Evolutionary conservation across 2,797 vertebrate genomes (phyloP), one percentile per base, ranked within the genome.

Genomic region (Dromococcyx pavoninus): DNA sequence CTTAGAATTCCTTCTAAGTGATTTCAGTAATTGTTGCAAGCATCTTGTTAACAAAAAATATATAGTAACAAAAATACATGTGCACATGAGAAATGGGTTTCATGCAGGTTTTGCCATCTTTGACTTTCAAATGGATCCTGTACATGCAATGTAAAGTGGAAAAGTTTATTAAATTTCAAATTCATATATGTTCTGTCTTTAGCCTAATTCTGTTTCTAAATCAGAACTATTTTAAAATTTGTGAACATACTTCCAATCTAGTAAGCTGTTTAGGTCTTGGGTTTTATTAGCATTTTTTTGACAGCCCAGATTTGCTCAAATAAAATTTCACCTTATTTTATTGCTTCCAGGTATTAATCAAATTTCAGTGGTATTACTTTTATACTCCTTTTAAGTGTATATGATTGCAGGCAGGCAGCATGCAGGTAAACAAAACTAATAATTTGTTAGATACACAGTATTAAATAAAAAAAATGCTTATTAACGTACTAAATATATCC

Each of bases 271-370:
- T 57, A 86, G 43, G 19, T 46, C 46, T 50, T 41, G 14, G 1
- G 37, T 84, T 65, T 69, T 13, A 77, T 41, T 33, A 50, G 7
- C 21, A 60, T 32, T 78, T 30, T 92, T 81, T 58, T 92, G 96
- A 91, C 56, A 95, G 77, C 87, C 74, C 86, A 95, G 91, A 93
- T 96, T 94, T 90, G 73, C 53, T 73, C 93, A 96, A 96, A 95
- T 46, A 56, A 93, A 64, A n/a, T 48, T 95, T 94, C 54, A 43
- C 46, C 64, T 92, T 81, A 74, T 56, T 96, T 72, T 79, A 57
- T n/a, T 87, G 24, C 60, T 81, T 95, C 80, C 73, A 96, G 72
- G 48, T 94, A 94, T 84, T 91, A 95, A 93, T 88, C 89, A 94
- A 94, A 78, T 77, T 91, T 91, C 76, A 73, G 8, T 75, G 35